Percentiles rank a stretch among this genome's conserved stretches.
These are phyloP conservation scores for Melolontha melolontha DNA, from an alignment of 2,888 invertebrate species.

Conservation along the genomic window DNA sequence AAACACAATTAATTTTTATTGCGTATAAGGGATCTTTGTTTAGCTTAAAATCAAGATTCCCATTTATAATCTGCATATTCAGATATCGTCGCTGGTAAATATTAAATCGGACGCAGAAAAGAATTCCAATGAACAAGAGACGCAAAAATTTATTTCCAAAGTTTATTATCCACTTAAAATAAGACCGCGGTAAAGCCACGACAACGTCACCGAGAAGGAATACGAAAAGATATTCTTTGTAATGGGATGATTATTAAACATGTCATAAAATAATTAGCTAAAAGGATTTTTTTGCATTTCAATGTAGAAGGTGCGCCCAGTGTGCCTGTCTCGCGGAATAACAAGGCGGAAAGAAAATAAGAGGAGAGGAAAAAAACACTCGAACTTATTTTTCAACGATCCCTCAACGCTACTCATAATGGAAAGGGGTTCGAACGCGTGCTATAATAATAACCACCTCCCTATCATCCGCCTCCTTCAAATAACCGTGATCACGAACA, in stretches of 20 bases:
- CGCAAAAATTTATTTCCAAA: not conserved
- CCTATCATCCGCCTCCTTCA: not conserved
- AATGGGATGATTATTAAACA: conserved; percentile 34
- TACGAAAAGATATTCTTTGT: not conserved
- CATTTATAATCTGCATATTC: too few relatives aligned
- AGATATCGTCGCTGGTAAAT: too few relatives aligned
- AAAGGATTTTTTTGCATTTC: conserved; percentile 24
- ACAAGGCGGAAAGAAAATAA: not conserved
- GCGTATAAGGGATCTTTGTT: too few relatives aligned
- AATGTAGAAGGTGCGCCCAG: not conserved
- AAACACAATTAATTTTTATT: too few relatives aligned
- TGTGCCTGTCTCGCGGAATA: not conserved
- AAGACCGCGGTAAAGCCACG: conserved; percentile 8
- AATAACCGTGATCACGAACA: conserved; percentile 12
- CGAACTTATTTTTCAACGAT: conserved; percentile 2
- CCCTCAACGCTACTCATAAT: too few relatives aligned
- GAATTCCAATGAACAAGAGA: not conserved
- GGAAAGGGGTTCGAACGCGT: conserved; percentile 5
- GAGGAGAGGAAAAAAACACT: conserved; percentile 7
- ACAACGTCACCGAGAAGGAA: not conserved
- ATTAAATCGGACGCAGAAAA: too few relatives aligned
- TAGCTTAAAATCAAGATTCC: too few relatives aligned
- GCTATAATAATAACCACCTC: conserved; percentile 10
- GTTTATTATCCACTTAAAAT: conserved; percentile 22
- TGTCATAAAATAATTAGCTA: conserved; percentile 38